Percentiles rank a stretch among this genome's conserved stretches.
Conservation (phyloP, 1,140 invertebrate genomes). For the Plectrocnemia conspersa region DNA sequence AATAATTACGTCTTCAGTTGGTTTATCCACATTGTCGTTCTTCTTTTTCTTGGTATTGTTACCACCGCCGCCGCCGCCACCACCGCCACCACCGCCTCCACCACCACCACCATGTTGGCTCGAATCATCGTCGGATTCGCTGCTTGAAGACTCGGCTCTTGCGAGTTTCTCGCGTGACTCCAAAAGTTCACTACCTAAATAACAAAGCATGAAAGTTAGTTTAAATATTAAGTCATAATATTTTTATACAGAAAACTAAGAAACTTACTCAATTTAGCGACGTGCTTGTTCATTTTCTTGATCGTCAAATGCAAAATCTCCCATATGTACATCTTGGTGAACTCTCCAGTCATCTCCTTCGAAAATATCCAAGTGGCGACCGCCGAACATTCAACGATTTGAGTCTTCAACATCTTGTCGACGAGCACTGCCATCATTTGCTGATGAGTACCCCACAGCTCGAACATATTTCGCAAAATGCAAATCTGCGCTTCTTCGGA, state of each 20-base stretch:
- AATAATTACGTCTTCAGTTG: constrained; percentile 74
- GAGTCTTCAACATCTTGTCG: constrained; percentile 96
- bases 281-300: constrained; percentile 94
- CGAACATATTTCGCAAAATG: constrained; percentile 88
- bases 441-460: constrained; percentile 90
- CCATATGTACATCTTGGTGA: constrained; percentile 96
- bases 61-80: no score
- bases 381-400: constrained; percentile 93
- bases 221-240: constrained; percentile 1
- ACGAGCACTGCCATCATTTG: constrained; percentile 96
- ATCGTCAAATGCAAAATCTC: constrained; percentile 95
- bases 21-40: constrained; percentile 64
- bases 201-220: background rate
- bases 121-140: constrained; percentile 72
- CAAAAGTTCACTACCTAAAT: constrained; percentile 66
- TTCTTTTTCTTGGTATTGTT: constrained; percentile 54
- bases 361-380: constrained; percentile 99
- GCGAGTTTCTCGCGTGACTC: constrained; percentile 82
- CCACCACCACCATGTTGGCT: constrained; percentile 39
- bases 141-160: constrained; percentile 69
- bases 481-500: constrained; percentile 95
- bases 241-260: constrained; percentile 2
- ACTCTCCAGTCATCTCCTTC: constrained; percentile 89
- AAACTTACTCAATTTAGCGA: constrained; percentile 69
- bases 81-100: no score